A percentile compares a stretch with the other conserved stretches of the same genome.
Evolutionary conservation across 2,888 invertebrate genomes (phyloP).

Genomic region (Epirrita christyi): DNA sequence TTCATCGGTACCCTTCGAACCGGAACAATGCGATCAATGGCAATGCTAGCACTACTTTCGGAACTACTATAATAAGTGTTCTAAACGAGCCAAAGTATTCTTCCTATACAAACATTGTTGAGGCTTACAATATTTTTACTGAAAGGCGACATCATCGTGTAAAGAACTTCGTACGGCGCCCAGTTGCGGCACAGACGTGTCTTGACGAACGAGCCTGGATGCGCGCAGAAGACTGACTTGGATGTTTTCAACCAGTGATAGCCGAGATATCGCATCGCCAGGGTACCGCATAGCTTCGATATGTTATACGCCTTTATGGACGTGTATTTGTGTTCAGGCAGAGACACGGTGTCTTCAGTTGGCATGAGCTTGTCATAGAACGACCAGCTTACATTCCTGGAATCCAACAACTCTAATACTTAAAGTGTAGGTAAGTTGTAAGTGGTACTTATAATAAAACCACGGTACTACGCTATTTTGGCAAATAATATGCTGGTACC

Average conservation of each 20-base stretch:
- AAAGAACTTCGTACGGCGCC: constrained; percentile 92
- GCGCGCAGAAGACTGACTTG: constrained; percentile 91
- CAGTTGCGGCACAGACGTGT: constrained; percentile 91
- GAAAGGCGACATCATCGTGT: constrained; percentile 92
- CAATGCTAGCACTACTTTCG: too few species aligned
- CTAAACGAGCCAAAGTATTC: too few species aligned
- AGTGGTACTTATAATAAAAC: too few species aligned
- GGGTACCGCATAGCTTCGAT: constrained; percentile 93
- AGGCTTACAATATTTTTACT: constrained; percentile 93
- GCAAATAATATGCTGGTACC: too few species aligned
- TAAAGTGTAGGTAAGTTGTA: too few species aligned
- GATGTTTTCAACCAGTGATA: constrained; percentile 87
- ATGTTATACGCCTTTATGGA: constrained; percentile 95
- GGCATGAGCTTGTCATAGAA: constrained; percentile 64
- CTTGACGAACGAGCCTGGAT: constrained; percentile 96
- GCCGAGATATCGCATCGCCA: constrained; percentile 86
- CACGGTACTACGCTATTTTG: too few species aligned
- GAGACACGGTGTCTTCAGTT: constrained; percentile 86
- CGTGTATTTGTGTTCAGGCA: constrained; percentile 88
- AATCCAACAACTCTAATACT: too few species aligned
- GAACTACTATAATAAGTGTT: too few species aligned
- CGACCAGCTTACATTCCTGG: constrained; percentile 66
- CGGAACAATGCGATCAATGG: too few species aligned
- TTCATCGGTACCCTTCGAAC: too few species aligned
- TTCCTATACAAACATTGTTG: too few species aligned